A percentile compares a stretch with the other conserved stretches of the same genome.
Conservation (phyloP, 1,140 invertebrate species). For the Metopolophium dirhodum region DNA sequence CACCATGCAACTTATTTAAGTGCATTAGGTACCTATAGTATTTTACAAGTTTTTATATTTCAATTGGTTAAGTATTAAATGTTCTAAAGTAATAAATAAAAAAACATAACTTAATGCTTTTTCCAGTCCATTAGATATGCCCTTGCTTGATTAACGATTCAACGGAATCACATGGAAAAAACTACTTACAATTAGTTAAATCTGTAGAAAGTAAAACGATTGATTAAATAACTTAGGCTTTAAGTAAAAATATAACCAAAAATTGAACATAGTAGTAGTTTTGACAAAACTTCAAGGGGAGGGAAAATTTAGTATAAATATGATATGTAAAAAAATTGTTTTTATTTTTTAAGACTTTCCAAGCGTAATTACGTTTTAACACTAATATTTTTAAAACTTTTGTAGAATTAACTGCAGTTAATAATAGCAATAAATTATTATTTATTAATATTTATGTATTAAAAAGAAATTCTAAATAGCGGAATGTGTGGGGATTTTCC, state of each 20-base stretch:
- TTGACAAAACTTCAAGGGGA: background rate
- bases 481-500: too few species aligned
- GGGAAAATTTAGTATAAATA: background rate
- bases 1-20: background rate
- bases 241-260: background rate
- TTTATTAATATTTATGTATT: background rate
- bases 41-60: conserved; percentile 5
- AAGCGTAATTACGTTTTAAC: background rate
- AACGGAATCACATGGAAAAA: background rate
- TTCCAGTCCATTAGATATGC: background rate
- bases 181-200: background rate
- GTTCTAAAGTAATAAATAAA: background rate
- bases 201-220: background rate
- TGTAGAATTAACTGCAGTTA: background rate
- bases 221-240: background rate
- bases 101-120: background rate
- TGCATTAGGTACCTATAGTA: background rate
- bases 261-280: background rate
- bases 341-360: background rate
- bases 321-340: background rate
- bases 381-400: background rate
- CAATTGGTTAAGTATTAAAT: background rate
- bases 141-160: background rate
- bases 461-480: background rate
- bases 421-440: background rate